A percentile compares a stretch with the other conserved stretches of the same genome.
Evolutionary conservation across 2,888 invertebrate species (phyloP).

Genomic region (Syritta pipiens): DNA sequence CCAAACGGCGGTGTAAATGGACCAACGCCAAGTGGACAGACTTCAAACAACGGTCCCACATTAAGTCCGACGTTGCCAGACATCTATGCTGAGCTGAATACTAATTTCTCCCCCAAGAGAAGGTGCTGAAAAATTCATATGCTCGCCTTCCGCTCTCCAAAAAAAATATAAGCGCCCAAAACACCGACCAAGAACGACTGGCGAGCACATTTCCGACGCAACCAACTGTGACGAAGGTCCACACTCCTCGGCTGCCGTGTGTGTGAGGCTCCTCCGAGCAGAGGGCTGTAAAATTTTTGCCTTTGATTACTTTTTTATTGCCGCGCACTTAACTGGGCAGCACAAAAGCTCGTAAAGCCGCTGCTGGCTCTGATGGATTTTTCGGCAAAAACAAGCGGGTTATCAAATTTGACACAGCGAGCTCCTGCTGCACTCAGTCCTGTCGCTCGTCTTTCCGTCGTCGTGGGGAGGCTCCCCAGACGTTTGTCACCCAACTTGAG

Average conservation of each 20-base stretch:
- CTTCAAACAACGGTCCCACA: conserved; percentile 57
- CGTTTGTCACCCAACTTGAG: conserved; percentile 36
- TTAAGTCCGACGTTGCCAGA: conserved; percentile 58
- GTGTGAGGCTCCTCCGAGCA: conserved; percentile 17
- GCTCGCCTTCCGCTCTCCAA: conserved; percentile 12
- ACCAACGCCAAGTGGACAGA: conserved; percentile 67
- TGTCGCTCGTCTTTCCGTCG: background rate
- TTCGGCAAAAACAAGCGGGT: conserved; percentile 34
- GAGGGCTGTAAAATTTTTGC: conserved; percentile 54
- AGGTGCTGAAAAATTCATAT: conserved; percentile 69
- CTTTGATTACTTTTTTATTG: conserved; percentile 67
- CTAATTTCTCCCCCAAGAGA: conserved; percentile 64
- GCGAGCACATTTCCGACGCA: conserved; percentile 52
- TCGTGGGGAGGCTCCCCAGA: background rate
- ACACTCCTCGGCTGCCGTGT: conserved; percentile 22
- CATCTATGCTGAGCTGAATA: conserved; percentile 68
- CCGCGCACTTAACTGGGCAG: conserved; percentile 28
- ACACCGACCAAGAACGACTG: conserved; percentile 15
- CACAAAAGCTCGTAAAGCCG: conserved; percentile 60
- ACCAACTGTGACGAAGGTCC: conserved; percentile 61
- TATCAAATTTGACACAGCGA: background rate
- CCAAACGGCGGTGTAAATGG: conserved; percentile 54
- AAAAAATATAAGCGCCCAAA: conserved; percentile 1
- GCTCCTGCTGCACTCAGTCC: background rate
- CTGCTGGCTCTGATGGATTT: conserved; percentile 40